These are phyloP conservation scores for Microtus agrestis DNA, from an alignment of 2,797 vertebrate genomes.

Conservation along the genomic window DNA sequence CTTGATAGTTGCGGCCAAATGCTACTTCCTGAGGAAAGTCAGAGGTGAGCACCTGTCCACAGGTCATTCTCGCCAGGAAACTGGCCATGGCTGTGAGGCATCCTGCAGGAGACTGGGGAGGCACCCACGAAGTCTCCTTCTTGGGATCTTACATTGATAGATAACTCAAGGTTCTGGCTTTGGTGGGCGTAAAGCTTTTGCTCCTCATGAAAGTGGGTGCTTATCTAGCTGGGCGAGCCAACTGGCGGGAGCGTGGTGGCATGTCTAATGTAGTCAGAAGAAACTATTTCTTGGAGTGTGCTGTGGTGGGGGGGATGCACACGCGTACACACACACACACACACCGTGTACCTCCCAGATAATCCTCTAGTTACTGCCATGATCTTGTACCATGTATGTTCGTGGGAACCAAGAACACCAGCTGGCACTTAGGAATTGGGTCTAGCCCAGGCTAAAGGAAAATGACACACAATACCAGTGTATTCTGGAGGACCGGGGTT, in stretches of 20 bases:
- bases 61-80: neutral
- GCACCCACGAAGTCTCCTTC: neutral
- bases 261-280: neutral
- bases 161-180: neutral
- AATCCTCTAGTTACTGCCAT: neutral
- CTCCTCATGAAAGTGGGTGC: neutral
- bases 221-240: neutral
- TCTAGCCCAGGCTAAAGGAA: neutral
- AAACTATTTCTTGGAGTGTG: neutral
- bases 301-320: no score
- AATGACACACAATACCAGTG: neutral
- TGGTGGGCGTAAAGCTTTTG: neutral
- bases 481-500: neutral
- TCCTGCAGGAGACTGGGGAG: neutral
- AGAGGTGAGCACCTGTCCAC: conserved; percentile 84
- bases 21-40: conserved; percentile 85
- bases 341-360: neutral
- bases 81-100: neutral
- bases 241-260: neutral
- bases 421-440: neutral
- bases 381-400: neutral
- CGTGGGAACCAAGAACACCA: neutral
- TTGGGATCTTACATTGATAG: neutral
- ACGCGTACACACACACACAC: no score
- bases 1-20: conserved; percentile 73